phyloP scores from a whole-genome alignment of 2,113 vertebrate genomes.

The Semicossyphus pulcher region DNA sequence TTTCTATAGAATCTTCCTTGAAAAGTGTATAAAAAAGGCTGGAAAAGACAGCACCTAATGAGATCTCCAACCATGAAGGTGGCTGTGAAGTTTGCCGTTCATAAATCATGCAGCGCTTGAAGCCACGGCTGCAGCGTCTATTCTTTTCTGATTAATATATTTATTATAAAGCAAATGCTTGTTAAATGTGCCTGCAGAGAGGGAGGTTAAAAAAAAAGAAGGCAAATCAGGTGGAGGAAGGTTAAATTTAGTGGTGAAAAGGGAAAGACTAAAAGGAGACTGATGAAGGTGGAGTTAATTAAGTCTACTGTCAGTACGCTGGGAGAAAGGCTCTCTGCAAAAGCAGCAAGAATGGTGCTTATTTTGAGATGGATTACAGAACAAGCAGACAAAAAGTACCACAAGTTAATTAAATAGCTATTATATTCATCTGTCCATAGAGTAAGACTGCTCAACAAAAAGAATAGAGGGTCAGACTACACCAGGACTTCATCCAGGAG shows the following conservation, averaged over 20 bases:
- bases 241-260: slow-evolving; percentile 16
- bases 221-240: background rate
- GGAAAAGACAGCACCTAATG: slow-evolving; percentile 11
- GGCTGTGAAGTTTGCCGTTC: slow-evolving; percentile 40
- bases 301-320: slow-evolving; percentile 44
- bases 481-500: too few species aligned
- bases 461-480: too few species aligned
- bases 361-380: slow-evolving; percentile 34
- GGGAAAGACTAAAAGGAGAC: slow-evolving; percentile 8
- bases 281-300: slow-evolving; percentile 64
- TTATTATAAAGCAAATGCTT: slow-evolving; percentile 38
- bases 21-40: background rate
- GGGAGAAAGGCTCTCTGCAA: slow-evolving; percentile 11
- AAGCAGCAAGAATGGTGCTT: slow-evolving; percentile 30
- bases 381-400: slow-evolving; percentile 21
- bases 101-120: slow-evolving; percentile 53
- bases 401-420: slow-evolving; percentile 2
- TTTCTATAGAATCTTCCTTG: background rate
- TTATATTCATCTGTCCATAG: background rate
- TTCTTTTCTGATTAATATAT: slow-evolving; percentile 63
- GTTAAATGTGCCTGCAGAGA: slow-evolving; percentile 17
- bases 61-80: slow-evolving; percentile 30
- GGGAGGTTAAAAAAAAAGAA: background rate
- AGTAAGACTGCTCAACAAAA: background rate
- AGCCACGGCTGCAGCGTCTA: slow-evolving; percentile 33